Percentiles rank a stretch among this genome's conserved stretches.
phyloP scores from a whole-genome alignment of 2,888 invertebrate species.

The Polydrusus tereticollis region DNA sequence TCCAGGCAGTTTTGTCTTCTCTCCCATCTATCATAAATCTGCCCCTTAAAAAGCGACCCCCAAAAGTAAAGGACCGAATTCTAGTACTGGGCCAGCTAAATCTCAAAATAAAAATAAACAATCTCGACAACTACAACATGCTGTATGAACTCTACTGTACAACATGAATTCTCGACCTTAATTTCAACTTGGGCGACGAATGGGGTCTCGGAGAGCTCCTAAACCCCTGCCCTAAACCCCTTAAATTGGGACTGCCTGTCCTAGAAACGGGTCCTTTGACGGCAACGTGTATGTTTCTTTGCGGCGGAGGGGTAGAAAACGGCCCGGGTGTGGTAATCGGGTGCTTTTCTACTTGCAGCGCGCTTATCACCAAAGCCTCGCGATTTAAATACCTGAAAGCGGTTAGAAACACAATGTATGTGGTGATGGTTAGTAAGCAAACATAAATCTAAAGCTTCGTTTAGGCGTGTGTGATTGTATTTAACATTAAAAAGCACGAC shows the following conservation, averaged over 20 bases:
- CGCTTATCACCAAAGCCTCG: slow-evolving; percentile 93
- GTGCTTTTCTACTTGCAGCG: slow-evolving; percentile 93
- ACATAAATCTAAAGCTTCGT: background rate
- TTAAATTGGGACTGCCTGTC: slow-evolving; percentile 71
- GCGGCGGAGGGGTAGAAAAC: slow-evolving; percentile 78
- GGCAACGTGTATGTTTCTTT: slow-evolving; percentile 69
- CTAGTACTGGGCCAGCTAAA: background rate
- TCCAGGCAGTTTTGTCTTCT: no score
- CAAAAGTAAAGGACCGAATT: background rate
- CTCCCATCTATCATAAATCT: no score
- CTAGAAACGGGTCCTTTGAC: slow-evolving; percentile 56
- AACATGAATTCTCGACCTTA: slow-evolving; percentile 75
- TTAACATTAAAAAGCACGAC: slow-evolving; percentile 3
- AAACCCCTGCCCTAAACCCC: slow-evolving; percentile 71
- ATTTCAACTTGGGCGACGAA: slow-evolving; percentile 92
- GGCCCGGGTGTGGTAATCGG: slow-evolving; percentile 91
- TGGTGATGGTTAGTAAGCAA: slow-evolving; percentile 23
- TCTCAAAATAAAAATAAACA: background rate
- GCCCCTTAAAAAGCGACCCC: no score
- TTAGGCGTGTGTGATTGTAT: background rate
- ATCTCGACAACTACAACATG: background rate
- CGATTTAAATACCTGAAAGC: slow-evolving; percentile 88
- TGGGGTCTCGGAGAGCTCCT: slow-evolving; percentile 76
- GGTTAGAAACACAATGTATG: slow-evolving; percentile 49
- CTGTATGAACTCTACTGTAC: slow-evolving; percentile 3